These are phyloP conservation scores for Tribolium castaneum DNA, from an alignment of 1,140 invertebrate species.

Conservation along the genomic window DNA sequence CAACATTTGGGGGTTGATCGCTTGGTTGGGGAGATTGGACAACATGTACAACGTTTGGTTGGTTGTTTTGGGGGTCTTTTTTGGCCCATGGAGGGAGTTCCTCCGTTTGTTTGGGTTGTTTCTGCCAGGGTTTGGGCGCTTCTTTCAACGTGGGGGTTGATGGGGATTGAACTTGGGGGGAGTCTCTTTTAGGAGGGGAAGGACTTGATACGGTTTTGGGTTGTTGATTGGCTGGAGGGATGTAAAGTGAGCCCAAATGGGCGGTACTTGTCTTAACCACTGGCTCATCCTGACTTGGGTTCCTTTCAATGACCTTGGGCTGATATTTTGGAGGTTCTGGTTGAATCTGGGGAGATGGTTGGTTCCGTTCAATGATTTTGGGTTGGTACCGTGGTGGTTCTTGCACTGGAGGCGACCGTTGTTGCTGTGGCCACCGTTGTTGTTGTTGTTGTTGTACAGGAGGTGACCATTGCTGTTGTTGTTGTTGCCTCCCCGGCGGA, in stretches of 20 bases:
- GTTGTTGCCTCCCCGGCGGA: constrained; percentile 23
- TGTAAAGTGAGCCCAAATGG: constrained; percentile 61
- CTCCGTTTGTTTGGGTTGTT: constrained; percentile 51
- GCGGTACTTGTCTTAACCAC: constrained; percentile 44
- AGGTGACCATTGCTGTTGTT: background rate
- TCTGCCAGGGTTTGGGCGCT: constrained; percentile 62
- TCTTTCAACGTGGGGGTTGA: constrained; percentile 60
- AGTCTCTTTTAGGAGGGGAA: constrained; percentile 66
- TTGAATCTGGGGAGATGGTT: constrained; percentile 63
- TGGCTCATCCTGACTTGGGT: constrained; percentile 23
- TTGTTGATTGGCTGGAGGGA: constrained; percentile 59
- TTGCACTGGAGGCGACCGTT: constrained; percentile 66
- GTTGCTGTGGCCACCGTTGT: constrained; percentile 64
- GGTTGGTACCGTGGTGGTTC: constrained; percentile 67
- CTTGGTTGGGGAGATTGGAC: constrained; percentile 48
- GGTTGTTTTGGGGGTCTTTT: constrained; percentile 9
- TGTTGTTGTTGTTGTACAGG: constrained; percentile 8
- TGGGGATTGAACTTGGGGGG: constrained; percentile 63
- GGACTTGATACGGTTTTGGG: constrained; percentile 52
- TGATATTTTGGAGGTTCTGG: constrained; percentile 39
- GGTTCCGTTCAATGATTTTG: constrained; percentile 64
- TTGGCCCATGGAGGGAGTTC: constrained; percentile 59
- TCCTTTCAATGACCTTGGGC: constrained; percentile 50
- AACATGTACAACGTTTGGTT: no score
- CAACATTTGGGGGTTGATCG: constrained; percentile 1